phyloP scores from a whole-genome alignment of 2,888 invertebrate genomes.

The Mimachlamys varia region DNA sequence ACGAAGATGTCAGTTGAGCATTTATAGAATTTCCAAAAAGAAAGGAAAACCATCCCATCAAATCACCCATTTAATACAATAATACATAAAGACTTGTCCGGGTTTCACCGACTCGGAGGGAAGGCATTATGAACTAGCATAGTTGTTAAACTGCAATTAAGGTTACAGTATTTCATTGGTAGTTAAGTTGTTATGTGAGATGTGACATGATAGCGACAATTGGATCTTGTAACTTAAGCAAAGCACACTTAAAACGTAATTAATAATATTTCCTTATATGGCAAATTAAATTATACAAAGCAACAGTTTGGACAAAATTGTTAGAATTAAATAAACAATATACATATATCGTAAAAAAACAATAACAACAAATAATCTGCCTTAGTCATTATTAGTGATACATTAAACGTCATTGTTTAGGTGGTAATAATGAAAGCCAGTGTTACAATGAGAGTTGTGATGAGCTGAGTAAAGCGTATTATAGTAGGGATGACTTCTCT shows the following conservation, averaged over 20 bases:
- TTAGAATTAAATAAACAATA: slow-evolving; percentile 28
- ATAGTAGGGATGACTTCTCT: not conserved
- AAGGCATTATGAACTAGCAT: slow-evolving; percentile 12
- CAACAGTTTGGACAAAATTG: slow-evolving; percentile 32
- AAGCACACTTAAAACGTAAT: slow-evolving; percentile 11
- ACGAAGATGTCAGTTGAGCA: slow-evolving; percentile 62
- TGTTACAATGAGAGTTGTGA: not conserved
- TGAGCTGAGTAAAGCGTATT: not conserved
- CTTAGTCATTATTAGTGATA: not conserved
- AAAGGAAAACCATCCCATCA: not conserved
- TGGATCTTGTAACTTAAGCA: slow-evolving; percentile 34
- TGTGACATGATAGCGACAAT: slow-evolving; percentile 25
- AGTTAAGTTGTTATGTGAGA: not conserved
- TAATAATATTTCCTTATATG: not conserved
- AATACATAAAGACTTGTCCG: not conserved
- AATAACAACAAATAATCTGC: not conserved
- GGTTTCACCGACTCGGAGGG: not conserved
- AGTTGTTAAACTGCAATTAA: slow-evolving; percentile 17
- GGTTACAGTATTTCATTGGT: not conserved
- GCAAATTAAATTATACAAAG: slow-evolving; percentile 24
- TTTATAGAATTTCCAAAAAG: slow-evolving; percentile 1
- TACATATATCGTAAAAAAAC: not conserved
- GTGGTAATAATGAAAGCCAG: not conserved
- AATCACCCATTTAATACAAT: not conserved
- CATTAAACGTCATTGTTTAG: not conserved